These are phyloP conservation scores for Macaca nemestrina DNA, from an alignment of 2,113 vertebrate genomes.

Conservation along the genomic window DNA sequence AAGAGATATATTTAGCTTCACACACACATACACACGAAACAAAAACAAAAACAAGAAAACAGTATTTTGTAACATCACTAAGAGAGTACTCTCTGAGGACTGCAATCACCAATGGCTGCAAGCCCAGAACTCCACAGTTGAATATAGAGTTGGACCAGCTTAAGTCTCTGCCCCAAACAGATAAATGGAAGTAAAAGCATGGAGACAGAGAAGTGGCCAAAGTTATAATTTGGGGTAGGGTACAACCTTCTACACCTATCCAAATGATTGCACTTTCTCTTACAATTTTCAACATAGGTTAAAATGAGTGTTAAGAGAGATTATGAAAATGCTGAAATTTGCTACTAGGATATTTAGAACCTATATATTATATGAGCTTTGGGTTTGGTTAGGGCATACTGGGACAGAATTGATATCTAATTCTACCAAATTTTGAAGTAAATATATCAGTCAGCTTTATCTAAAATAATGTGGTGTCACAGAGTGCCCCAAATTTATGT, in stretches of 20 bases:
- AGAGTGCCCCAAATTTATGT: background rate
- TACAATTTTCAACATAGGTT: background rate
- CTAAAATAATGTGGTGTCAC: background rate
- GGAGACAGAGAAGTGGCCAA: background rate
- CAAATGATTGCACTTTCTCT: background rate
- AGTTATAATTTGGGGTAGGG: background rate
- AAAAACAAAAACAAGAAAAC: background rate
- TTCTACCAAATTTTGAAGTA: background rate
- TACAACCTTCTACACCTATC: background rate
- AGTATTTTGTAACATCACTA: background rate
- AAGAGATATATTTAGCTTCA: background rate
- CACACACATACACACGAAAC: background rate
- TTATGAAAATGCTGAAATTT: background rate
- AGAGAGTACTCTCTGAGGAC: background rate
- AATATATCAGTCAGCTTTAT: background rate
- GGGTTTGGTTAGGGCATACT: background rate
- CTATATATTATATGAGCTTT: background rate
- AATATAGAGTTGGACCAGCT: background rate
- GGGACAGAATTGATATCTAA: background rate
- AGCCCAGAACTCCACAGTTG: background rate
- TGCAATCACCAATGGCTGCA: background rate
- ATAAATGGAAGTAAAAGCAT: background rate
- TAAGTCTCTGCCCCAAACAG: background rate
- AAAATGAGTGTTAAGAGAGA: background rate
- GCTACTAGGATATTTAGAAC: background rate